Evolutionary conservation across 2,797 vertebrate species (phyloP).

Genomic region (Amblyraja radiata): DNA sequence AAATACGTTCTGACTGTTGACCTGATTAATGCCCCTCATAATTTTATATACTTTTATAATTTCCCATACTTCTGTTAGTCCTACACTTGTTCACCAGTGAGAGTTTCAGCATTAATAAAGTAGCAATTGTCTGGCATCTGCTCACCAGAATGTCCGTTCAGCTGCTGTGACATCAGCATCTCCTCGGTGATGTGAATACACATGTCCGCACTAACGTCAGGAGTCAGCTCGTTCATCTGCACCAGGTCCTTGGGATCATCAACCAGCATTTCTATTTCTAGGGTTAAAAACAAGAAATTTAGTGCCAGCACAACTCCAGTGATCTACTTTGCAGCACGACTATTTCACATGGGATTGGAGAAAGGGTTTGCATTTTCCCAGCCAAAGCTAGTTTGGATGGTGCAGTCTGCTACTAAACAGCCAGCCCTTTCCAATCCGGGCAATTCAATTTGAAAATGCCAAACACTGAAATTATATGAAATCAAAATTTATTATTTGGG

Average conservation of each 20-base stretch:
- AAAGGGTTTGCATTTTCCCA: neutral
- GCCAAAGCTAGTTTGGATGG: neutral
- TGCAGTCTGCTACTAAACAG: neutral
- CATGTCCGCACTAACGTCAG: constrained; percentile 82
- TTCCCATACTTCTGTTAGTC: too few relatives aligned
- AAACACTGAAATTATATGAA: neutral
- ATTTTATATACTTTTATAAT: too few relatives aligned
- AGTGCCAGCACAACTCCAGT: neutral
- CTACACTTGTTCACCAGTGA: too few relatives aligned
- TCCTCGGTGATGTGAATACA: constrained; percentile 97
- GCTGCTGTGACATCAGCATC: constrained; percentile 82
- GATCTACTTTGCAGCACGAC: neutral
- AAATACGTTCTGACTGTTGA: too few relatives aligned
- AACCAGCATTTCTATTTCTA: constrained; percentile 98
- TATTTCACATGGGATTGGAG: neutral
- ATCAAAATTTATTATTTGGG: neutral
- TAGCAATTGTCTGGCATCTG: accelerated
- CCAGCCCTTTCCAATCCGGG: neutral
- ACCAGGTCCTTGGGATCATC: constrained; percentile 94
- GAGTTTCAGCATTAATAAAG: neutral
- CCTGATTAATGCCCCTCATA: too few relatives aligned
- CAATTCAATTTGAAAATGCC: neutral
- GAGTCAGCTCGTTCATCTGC: constrained; percentile 72
- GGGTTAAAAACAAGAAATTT: neutral
- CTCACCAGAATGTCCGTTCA: constrained; percentile 83